Evolutionary conservation across 2,888 invertebrate genomes (phyloP).

Genomic region (Caenorhabditis virilis): DNA sequence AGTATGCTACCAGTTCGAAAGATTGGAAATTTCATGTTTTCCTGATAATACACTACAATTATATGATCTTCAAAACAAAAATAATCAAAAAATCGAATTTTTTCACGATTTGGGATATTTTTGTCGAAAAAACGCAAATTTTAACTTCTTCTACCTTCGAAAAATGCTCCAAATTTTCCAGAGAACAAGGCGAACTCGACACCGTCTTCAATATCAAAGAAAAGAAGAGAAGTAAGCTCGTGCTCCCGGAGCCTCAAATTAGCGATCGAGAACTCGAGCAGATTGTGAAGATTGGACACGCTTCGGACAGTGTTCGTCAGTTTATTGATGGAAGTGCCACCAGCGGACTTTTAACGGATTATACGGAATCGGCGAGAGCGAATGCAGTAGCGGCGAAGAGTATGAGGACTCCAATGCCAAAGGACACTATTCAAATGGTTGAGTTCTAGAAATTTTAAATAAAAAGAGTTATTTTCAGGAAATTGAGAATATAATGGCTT

Average conservation of each 20-base stretch:
- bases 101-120: no score
- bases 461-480: constrained; percentile 76
- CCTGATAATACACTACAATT: no score
- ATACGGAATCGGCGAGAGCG: constrained; percentile 79
- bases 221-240: constrained; percentile 77
- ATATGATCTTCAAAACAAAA: no score
- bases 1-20: no score
- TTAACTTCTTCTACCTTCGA: no score
- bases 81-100: no score
- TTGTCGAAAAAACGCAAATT: no score
- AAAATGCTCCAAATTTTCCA: no score
- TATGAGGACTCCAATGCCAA: constrained; percentile 73
- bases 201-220: constrained; percentile 66
- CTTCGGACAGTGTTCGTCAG: constrained; percentile 75
- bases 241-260: constrained; percentile 94
- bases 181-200: constrained; percentile 80
- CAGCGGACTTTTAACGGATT: constrained; percentile 83
- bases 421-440: constrained; percentile 62
- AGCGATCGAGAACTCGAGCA: constrained; percentile 79
- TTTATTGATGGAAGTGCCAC: constrained; percentile 77
- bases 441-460: constrained; percentile 4
- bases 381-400: constrained; percentile 80
- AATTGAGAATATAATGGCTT: constrained; percentile 96
- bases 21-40: no score
- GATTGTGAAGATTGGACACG: constrained; percentile 77